Percentiles rank a stretch among this genome's conserved stretches.
phyloP scores from a whole-genome alignment of 2,888 invertebrate species.

The Tupiocoris notatus region DNA sequence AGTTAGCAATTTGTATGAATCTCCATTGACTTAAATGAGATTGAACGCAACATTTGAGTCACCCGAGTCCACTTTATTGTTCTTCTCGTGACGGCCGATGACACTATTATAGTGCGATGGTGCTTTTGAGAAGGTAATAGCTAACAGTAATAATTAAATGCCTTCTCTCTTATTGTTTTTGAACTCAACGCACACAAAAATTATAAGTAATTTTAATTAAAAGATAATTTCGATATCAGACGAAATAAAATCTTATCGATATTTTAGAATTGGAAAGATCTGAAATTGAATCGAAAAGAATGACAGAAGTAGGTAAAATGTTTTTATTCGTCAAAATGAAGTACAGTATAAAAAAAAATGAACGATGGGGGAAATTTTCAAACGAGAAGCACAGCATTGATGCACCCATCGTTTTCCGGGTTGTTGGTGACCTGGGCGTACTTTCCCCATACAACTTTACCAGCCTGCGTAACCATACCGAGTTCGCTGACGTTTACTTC shows the following conservation, averaged over 20 bases:
- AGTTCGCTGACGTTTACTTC: slow-evolving; percentile 98
- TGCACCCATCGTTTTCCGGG: slow-evolving; percentile 99
- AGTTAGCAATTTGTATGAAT: slow-evolving; percentile 18
- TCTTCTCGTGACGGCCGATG: slow-evolving; percentile 30
- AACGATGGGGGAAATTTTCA: slow-evolving; percentile 57
- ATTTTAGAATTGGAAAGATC: too few relatives aligned
- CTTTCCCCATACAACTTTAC: slow-evolving; percentile 99
- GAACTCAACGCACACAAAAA: too few relatives aligned
- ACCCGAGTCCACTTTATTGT: slow-evolving; percentile 15
- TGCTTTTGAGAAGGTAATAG: slow-evolving; percentile 29
- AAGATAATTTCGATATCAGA: too few relatives aligned
- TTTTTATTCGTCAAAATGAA: too few relatives aligned
- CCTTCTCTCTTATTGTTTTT: too few relatives aligned
- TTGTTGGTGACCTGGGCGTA: slow-evolving; percentile 99
- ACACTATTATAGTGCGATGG: neutral
- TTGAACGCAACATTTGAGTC: neutral
- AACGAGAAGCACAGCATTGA: slow-evolving; percentile 95
- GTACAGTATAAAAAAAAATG: neutral
- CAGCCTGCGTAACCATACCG: slow-evolving; percentile 96
- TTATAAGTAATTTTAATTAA: too few relatives aligned
- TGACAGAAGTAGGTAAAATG: too few relatives aligned
- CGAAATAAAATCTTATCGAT: too few relatives aligned
- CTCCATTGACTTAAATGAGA: slow-evolving; percentile 15
- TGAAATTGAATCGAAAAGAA: too few relatives aligned
- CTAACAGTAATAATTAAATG: too few relatives aligned